Percentiles rank a stretch among this genome's conserved stretches.
These are phyloP conservation scores for Muscicapa comitata DNA, from an alignment of 2,797 vertebrate species.

Conservation along the genomic window DNA sequence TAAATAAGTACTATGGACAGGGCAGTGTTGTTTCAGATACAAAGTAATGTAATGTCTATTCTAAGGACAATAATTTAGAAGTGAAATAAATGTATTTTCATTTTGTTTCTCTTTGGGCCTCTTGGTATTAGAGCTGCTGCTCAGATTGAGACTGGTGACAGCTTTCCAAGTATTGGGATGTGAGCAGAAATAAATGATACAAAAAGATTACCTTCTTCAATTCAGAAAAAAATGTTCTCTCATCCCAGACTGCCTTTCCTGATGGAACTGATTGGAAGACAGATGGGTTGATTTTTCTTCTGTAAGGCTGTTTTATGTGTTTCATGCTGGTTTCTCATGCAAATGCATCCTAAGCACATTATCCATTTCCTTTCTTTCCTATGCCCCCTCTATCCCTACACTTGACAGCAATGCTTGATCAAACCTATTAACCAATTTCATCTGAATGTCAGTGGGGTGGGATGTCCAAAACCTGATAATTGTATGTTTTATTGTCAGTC, in stretches of 20 bases:
- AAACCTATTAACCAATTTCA: neutral
- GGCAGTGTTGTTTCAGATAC: neutral
- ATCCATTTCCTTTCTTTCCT: neutral
- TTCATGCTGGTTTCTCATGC: neutral
- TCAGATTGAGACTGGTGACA: neutral
- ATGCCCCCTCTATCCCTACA: accelerated
- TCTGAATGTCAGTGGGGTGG: neutral
- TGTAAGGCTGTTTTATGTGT: neutral
- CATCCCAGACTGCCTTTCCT: neutral
- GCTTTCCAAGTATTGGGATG: neutral
- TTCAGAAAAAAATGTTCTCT: neutral
- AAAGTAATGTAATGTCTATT: neutral
- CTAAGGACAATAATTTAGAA: neutral
- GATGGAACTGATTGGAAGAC: neutral
- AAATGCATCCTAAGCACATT: neutral
- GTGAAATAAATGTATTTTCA: neutral
- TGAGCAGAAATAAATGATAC: neutral
- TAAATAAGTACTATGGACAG: neutral
- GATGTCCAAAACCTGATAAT: neutral
- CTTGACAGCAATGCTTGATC: neutral
- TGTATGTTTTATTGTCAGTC: neutral
- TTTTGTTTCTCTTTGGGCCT: neutral
- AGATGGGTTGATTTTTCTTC: neutral
- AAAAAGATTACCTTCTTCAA: neutral
- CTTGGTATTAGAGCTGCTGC: neutral